These are phyloP conservation scores for Ophonus ardosiacus DNA, from an alignment of 2,888 invertebrate genomes.

Conservation along the genomic window DNA sequence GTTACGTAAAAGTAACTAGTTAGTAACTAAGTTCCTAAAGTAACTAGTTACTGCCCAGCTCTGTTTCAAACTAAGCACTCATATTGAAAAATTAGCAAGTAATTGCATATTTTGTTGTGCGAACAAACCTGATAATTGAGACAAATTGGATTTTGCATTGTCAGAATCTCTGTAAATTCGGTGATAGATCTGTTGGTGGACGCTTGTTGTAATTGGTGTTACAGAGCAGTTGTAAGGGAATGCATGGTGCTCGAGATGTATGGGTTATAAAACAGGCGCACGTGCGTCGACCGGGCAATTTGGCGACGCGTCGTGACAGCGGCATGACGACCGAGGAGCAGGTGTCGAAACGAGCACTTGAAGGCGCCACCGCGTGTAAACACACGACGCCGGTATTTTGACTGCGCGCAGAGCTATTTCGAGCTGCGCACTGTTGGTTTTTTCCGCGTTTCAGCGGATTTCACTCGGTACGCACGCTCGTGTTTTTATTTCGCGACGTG, in stretches of 20 bases:
- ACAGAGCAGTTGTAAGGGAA: not conserved
- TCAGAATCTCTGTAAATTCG: no score
- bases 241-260: conserved; percentile 19
- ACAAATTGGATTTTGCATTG: no score
- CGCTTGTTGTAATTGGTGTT: no score
- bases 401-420: conserved; percentile 58
- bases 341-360: conserved; percentile 69
- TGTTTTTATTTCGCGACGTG: conserved; percentile 54
- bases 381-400: conserved; percentile 68
- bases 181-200: no score
- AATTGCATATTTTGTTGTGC: no score
- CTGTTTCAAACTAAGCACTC: no score
- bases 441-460: conserved; percentile 55
- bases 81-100: no score
- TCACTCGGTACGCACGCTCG: conserved; percentile 32
- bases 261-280: conserved; percentile 32
- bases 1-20: no score
- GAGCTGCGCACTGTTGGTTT: conserved; percentile 41
- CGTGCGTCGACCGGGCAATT: conserved; percentile 54
- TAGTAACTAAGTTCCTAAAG: no score
- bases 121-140: no score
- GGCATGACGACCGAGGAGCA: conserved; percentile 68
- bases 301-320: conserved; percentile 65
- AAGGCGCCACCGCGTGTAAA: conserved; percentile 69
- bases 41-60: no score